phyloP scores from a whole-genome alignment of 1,140 invertebrate genomes.

The Callitettix versicolor region DNA sequence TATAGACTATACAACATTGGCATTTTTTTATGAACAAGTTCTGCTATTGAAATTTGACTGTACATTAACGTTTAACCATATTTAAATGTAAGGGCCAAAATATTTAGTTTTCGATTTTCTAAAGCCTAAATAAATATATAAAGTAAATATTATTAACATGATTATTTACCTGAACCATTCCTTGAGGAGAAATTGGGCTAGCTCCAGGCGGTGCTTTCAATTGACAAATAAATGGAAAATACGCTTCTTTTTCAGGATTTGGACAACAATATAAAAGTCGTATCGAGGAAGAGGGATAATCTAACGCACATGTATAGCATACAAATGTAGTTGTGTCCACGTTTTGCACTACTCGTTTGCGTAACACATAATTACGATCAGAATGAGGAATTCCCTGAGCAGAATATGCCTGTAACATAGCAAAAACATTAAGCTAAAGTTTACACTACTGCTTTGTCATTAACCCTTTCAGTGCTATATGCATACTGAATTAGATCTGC shows the following conservation, averaged over 20 bases:
- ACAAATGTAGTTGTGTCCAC: slow-evolving; percentile 65
- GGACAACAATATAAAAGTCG: slow-evolving; percentile 72
- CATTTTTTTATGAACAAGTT: no score
- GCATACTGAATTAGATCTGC: no score
- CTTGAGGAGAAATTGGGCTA: slow-evolving; percentile 69
- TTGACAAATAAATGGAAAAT: slow-evolving; percentile 75
- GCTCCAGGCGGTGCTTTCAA: slow-evolving; percentile 68
- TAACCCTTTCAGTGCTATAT: no score
- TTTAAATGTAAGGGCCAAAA: no score
- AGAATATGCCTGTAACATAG: slow-evolving; percentile 44
- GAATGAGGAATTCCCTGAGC: slow-evolving; percentile 54
- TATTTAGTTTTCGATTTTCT: no score
- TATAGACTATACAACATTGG: no score
- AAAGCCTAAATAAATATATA: no score
- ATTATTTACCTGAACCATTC: slow-evolving; percentile 38
- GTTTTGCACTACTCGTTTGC: slow-evolving; percentile 55
- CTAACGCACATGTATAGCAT: slow-evolving; percentile 77
- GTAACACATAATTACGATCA: slow-evolving; percentile 66
- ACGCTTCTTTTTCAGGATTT: slow-evolving; percentile 74
- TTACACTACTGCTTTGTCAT: no score
- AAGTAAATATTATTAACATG: no score
- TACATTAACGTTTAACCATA: no score
- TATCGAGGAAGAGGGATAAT: slow-evolving; percentile 58
- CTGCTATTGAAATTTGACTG: no score
- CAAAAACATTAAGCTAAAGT: not conserved